Evolutionary conservation across 2,888 invertebrate genomes (phyloP).

Genomic region (Ptycholaimellus sp.): DNA sequence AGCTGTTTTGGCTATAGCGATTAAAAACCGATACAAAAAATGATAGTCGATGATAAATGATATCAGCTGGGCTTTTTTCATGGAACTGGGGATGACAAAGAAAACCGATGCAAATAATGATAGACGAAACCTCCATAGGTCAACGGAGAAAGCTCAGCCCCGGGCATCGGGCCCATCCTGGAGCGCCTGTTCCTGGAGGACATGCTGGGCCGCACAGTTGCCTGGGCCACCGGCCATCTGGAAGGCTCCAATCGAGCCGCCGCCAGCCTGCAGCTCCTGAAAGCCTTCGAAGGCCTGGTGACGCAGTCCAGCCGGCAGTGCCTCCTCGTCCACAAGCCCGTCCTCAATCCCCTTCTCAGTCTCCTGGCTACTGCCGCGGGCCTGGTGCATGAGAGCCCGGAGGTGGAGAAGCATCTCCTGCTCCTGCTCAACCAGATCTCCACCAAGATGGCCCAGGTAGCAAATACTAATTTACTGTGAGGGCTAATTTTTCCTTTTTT

Average conservation of each 20-base stretch:
- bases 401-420: slow-evolving; percentile 18
- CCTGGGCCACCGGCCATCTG: slow-evolving; percentile 17
- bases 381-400: slow-evolving; percentile 9
- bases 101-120: not conserved
- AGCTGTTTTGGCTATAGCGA: too few species aligned
- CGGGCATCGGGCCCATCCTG: slow-evolving; percentile 19
- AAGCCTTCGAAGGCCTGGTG: too few species aligned
- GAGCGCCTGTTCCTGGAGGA: slow-evolving; percentile 18
- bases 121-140: not conserved
- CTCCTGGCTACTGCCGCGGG: slow-evolving; percentile 34
- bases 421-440: slow-evolving; percentile 21
- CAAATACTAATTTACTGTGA: too few species aligned
- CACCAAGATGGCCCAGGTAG: slow-evolving; percentile 17
- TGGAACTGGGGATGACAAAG: not conserved
- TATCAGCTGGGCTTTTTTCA: too few species aligned
- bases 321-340: slow-evolving; percentile 62
- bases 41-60: too few species aligned
- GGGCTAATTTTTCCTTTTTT: too few species aligned
- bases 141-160: slow-evolving; percentile 3
- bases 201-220: slow-evolving; percentile 13
- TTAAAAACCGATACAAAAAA: too few species aligned
- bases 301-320: slow-evolving; percentile 13
- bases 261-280: not conserved
- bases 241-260: not conserved
- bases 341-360: slow-evolving; percentile 58